A percentile compares a stretch with the other conserved stretches of the same genome.
These are phyloP conservation scores for Brachynemurus nebulosus DNA, from an alignment of 2,888 invertebrate genomes.

Conservation along the genomic window DNA sequence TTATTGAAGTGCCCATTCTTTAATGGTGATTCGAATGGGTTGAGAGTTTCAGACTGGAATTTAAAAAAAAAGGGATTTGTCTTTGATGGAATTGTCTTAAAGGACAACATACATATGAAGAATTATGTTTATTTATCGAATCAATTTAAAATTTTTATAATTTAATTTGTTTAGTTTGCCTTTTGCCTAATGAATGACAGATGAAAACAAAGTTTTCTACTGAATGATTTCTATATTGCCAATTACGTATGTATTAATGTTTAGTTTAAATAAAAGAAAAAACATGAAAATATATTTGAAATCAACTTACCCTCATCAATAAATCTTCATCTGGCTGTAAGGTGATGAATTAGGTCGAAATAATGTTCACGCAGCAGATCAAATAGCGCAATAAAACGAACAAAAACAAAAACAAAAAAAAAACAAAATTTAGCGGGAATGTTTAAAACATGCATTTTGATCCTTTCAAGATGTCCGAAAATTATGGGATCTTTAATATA, in stretches of 20 bases:
- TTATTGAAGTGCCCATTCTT: slow-evolving; percentile 51
- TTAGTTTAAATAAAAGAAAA: no score
- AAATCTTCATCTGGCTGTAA: slow-evolving; percentile 51
- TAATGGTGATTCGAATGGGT: slow-evolving; percentile 54
- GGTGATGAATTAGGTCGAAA: slow-evolving; percentile 16
- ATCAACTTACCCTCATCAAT: slow-evolving; percentile 60
- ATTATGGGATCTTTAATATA: no score
- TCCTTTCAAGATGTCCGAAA: no score
- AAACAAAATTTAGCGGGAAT: background rate
- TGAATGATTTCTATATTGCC: no score
- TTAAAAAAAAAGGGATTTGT: background rate
- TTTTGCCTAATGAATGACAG: no score
- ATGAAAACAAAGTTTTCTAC: no score
- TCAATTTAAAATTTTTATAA: no score
- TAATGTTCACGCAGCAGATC: slow-evolving; percentile 1
- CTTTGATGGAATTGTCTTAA: slow-evolving; percentile 2
- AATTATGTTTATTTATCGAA: no score
- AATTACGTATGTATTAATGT: no score
- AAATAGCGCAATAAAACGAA: slow-evolving; percentile 14
- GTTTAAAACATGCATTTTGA: background rate
- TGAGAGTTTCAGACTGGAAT: slow-evolving; percentile 67
- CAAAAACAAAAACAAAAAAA: slow-evolving; percentile 11
- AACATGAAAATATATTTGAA: no score
- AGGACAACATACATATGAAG: no score
- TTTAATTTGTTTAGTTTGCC: no score